A percentile compares a stretch with the other conserved stretches of the same genome.
phyloP scores from a whole-genome alignment of 1,140 invertebrate species.

The Caenorhabditis latens region DNA sequence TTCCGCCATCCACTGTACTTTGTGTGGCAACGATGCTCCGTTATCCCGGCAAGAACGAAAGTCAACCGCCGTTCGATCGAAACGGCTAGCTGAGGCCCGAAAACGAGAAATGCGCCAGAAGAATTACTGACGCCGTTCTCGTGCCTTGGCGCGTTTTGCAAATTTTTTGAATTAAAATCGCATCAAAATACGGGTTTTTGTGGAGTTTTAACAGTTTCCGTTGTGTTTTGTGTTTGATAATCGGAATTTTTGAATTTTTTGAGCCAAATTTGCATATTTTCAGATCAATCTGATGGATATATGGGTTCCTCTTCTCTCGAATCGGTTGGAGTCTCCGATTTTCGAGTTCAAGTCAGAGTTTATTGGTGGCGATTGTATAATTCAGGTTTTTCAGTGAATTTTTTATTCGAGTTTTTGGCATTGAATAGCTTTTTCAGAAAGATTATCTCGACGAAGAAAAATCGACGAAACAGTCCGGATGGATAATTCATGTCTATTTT shows the following conservation, averaged over 20 bases:
- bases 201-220: neutral
- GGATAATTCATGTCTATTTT: constrained; percentile 40
- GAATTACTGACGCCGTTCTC: neutral
- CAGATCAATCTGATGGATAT: neutral
- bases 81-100: too few species aligned
- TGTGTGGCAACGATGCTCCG: too few species aligned
- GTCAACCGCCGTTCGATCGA: too few species aligned
- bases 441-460: constrained; percentile 8
- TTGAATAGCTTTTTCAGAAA: neutral
- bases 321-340: constrained; percentile 11
- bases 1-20: too few species aligned
- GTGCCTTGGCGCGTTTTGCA: constrained; percentile 32
- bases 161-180: neutral
- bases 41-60: too few species aligned
- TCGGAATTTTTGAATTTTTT: too few species aligned
- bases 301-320: constrained; percentile 3
- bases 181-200: too few species aligned
- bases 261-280: neutral
- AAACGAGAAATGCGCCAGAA: neutral
- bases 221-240: neutral
- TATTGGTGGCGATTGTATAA: constrained; percentile 17
- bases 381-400: neutral
- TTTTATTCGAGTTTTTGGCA: too few species aligned
- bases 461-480: neutral
- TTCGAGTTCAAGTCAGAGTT: constrained; percentile 15